These are phyloP conservation scores for Volucella zonaria DNA, from an alignment of 2,888 invertebrate species.

Conservation along the genomic window DNA sequence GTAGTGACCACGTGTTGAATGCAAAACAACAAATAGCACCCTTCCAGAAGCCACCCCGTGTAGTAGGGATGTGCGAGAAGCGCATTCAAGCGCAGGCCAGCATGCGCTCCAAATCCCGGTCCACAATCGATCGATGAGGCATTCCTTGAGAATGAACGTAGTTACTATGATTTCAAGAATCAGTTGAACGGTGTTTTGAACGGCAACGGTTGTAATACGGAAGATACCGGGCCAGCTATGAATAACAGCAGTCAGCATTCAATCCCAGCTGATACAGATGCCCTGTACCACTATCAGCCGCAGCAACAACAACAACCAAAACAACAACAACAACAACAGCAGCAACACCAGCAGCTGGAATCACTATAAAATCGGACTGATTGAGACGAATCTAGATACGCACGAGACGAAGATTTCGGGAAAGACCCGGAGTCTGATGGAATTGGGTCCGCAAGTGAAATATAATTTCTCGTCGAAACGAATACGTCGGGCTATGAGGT, in stretches of 20 bases:
- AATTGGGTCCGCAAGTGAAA: constrained; percentile 83
- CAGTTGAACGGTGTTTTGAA: constrained; percentile 80
- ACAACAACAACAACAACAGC: constrained; percentile 74
- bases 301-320: constrained; percentile 73
- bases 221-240: constrained; percentile 55
- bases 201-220: constrained; percentile 76
- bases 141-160: constrained; percentile 79
- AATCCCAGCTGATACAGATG: constrained; percentile 22
- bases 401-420: constrained; percentile 86
- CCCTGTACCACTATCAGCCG: constrained; percentile 65
- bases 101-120: constrained; percentile 74
- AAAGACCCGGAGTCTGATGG: constrained; percentile 88
- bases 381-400: constrained; percentile 95
- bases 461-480: constrained; percentile 65
- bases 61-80: constrained; percentile 83
- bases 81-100: constrained; percentile 77
- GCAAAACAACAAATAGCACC: constrained; percentile 80
- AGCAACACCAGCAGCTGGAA: constrained; percentile 64
- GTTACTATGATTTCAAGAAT: constrained; percentile 77
- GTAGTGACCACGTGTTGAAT: constrained; percentile 77
- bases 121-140: constrained; percentile 74
- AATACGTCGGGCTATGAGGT: constrained; percentile 59
- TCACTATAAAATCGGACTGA: constrained; percentile 86
- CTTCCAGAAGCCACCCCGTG: constrained; percentile 81
- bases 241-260: constrained; percentile 63